Percentiles rank a stretch among this genome's conserved stretches.
phyloP scores from a whole-genome alignment of 1,140 invertebrate species.

The Gryllus bimaculatus region DNA sequence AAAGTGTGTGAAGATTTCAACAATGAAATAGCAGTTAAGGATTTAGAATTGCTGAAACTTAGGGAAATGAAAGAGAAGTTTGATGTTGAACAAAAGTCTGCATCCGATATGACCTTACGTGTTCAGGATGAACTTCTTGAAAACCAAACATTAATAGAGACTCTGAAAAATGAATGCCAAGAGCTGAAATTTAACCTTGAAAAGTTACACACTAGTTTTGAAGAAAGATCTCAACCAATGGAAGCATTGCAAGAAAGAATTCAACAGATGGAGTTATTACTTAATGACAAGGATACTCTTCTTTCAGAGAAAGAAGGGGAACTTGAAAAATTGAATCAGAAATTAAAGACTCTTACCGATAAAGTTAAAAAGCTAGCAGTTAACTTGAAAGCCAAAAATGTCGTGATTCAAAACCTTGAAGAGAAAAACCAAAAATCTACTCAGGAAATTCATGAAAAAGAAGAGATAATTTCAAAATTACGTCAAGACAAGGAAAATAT shows the following conservation, averaged over 20 bases:
- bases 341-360: slow-evolving; percentile 34
- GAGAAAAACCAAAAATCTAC: slow-evolving; percentile 26
- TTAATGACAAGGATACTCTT: neutral
- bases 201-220: too few relatives aligned
- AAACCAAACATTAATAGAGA: neutral
- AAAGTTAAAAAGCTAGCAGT: slow-evolving; percentile 68
- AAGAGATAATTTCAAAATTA: slow-evolving; percentile 5
- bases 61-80: neutral
- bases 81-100: neutral
- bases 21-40: neutral
- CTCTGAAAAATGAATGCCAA: neutral
- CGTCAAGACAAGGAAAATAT: neutral
- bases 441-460: slow-evolving; percentile 11
- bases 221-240: neutral
- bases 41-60: neutral
- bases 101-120: neutral
- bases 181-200: neutral
- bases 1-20: neutral
- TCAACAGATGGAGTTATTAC: neutral
- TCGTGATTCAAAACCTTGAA: slow-evolving; percentile 53
- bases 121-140: neutral
- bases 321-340: slow-evolving; percentile 20
- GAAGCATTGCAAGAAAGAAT: neutral
- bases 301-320: slow-evolving; percentile 20
- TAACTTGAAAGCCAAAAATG: slow-evolving; percentile 60